Percentiles rank a stretch among this genome's conserved stretches.
phyloP scores from a whole-genome alignment of 2,888 invertebrate genomes.

The Ametastegia equiseti region DNA sequence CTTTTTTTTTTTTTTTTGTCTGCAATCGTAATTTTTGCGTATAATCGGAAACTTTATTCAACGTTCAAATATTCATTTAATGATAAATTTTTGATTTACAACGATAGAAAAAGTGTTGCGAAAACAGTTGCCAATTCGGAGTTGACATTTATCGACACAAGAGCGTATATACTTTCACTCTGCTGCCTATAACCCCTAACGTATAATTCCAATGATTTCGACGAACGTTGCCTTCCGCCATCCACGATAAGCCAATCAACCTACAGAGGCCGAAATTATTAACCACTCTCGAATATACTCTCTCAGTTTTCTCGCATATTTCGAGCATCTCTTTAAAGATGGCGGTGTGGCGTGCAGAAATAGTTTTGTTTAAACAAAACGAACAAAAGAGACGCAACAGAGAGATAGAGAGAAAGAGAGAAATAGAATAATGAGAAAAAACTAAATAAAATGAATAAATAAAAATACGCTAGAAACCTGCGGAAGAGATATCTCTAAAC shows the following conservation, averaged over 20 bases:
- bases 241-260: no score
- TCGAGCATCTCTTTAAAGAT: not conserved
- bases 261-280: not conserved
- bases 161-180: not conserved
- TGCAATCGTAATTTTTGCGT: not conserved
- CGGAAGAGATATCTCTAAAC: slow-evolving; percentile 34
- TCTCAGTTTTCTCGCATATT: not conserved
- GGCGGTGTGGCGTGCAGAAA: not conserved
- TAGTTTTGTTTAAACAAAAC: no score
- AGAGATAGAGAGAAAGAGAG: not conserved
- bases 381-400: not conserved
- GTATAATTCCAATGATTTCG: not conserved
- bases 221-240: not conserved
- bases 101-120: not conserved
- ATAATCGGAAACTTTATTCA: no score
- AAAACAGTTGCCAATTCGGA: not conserved
- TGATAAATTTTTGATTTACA: no score
- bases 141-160: slow-evolving; percentile 10
- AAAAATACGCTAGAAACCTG: not conserved
- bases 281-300: not conserved
- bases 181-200: no score
- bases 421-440: not conserved
- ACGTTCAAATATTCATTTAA: no score
- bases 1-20: not conserved
- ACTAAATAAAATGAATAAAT: not conserved